These are phyloP conservation scores for Sweltsa coloradensis DNA, from an alignment of 1,140 invertebrate species.

Conservation along the genomic window DNA sequence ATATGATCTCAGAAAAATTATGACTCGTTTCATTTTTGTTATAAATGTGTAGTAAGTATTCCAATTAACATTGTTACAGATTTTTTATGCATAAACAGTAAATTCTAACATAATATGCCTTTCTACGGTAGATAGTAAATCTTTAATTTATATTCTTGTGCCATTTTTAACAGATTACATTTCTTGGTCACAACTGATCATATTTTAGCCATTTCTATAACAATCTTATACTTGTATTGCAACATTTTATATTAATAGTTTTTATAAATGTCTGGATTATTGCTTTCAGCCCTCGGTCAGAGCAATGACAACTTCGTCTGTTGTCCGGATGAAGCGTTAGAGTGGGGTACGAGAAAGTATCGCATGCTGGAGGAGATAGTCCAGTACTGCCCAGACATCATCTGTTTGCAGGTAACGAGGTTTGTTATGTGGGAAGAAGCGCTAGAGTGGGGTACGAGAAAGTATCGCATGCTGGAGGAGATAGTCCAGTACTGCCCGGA, in stretches of 20 bases:
- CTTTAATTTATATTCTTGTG: too few relatives aligned
- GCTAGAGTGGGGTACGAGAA: constrained; percentile 52
- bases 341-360: constrained; percentile 53
- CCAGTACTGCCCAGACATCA: constrained; percentile 50
- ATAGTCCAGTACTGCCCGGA: constrained; percentile 54
- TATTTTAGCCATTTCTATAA: constrained; percentile 1
- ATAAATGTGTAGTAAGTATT: too few relatives aligned
- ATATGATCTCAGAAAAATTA: too few relatives aligned
- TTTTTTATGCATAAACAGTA: too few relatives aligned
- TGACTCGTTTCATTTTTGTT: too few relatives aligned
- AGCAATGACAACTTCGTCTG: constrained; percentile 60
- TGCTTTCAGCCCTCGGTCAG: constrained; percentile 51
- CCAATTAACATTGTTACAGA: too few relatives aligned
- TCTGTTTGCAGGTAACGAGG: constrained; percentile 62
- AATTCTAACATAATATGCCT: too few relatives aligned
- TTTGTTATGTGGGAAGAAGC: too few relatives aligned
- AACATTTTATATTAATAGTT: background rate
- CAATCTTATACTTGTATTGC: background rate
- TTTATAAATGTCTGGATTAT: constrained; percentile 1
- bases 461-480: constrained; percentile 58
- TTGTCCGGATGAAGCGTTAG: constrained; percentile 55
- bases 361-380: constrained; percentile 62
- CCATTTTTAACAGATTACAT: too few relatives aligned
- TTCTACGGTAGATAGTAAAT: too few relatives aligned
- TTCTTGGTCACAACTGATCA: background rate